These are phyloP conservation scores for Hipparchia sbordonii DNA, from an alignment of 2,888 invertebrate genomes.

Conservation along the genomic window DNA sequence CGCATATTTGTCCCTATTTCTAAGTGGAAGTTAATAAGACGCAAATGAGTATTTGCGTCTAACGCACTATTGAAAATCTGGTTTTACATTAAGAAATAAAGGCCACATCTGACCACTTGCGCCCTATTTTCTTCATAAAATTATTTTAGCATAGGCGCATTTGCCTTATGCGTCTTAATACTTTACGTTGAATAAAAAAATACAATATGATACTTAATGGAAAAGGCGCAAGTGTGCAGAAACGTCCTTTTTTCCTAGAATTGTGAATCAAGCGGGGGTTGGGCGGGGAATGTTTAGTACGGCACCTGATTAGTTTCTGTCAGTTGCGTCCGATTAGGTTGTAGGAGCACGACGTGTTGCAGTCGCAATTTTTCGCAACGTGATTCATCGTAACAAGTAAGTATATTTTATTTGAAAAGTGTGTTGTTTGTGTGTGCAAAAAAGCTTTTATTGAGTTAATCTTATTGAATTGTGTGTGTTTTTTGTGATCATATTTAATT, in stretches of 20 bases:
- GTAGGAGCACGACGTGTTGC: background rate
- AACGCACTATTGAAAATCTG: background rate
- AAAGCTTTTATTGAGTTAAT: conserved; percentile 4
- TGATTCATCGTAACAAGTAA: conserved; percentile 5
- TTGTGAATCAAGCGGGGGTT: background rate
- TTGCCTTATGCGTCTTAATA: conserved; percentile 3
- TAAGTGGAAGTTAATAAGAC: conserved; percentile 8
- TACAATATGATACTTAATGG: conserved; percentile 6
- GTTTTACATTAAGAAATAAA: conserved; percentile 6
- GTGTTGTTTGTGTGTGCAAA: background rate
- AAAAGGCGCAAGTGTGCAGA: background rate
- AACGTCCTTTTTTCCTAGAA: too few relatives aligned
- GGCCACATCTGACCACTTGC: conserved; percentile 6
- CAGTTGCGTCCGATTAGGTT: conserved; percentile 6
- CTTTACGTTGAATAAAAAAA: conserved; percentile 8
- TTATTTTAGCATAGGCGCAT: conserved; percentile 8
- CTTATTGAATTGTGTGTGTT: conserved; percentile 6
- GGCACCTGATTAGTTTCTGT: conserved; percentile 3
- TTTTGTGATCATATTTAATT: conserved; percentile 2
- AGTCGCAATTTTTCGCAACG: conserved; percentile 1
- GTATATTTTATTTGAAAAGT: conserved; percentile 8
- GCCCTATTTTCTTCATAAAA: conserved; percentile 8
- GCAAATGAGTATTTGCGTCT: conserved; percentile 3
- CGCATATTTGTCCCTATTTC: conserved; percentile 6
- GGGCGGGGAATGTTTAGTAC: conserved; percentile 6